phyloP scores from a whole-genome alignment of 2,888 invertebrate genomes.

The Leucophenga maculata region DNA sequence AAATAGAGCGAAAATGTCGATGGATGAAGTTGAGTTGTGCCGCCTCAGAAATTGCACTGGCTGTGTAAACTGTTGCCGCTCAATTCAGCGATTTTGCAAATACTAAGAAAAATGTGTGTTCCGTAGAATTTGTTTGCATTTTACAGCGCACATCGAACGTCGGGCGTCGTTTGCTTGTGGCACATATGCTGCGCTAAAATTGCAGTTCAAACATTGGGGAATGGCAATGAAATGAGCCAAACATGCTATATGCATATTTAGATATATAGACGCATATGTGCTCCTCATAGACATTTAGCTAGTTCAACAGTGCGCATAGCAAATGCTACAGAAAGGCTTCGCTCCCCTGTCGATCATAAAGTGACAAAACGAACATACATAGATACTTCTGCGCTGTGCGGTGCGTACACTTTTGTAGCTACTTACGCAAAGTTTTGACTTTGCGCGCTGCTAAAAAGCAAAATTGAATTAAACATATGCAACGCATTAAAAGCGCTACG shows the following conservation, averaged over 20 bases:
- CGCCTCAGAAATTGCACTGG: not conserved
- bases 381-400: not conserved
- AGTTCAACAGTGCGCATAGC: not conserved
- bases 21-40: not conserved
- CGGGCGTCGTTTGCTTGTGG: slow-evolving; percentile 40
- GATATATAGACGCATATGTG: not conserved
- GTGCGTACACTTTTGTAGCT: too few species aligned
- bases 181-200: slow-evolving; percentile 30
- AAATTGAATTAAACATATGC: slow-evolving; percentile 26
- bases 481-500: slow-evolving; percentile 20
- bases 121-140: slow-evolving; percentile 43
- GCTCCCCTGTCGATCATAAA: slow-evolving; percentile 14
- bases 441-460: slow-evolving; percentile 12
- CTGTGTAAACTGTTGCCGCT: not conserved
- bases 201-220: slow-evolving; percentile 20
- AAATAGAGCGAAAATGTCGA: not conserved
- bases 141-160: slow-evolving; percentile 32
- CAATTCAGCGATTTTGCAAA: not conserved
- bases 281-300: too few species aligned
- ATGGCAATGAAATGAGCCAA: slow-evolving; percentile 12
- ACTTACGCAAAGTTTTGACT: too few species aligned
- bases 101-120: slow-evolving; percentile 4
- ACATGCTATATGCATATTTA: not conserved
- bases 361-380: not conserved
- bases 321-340: not conserved